Evolutionary conservation across 2,888 invertebrate genomes (phyloP).

Genomic region (Metacarcinus magister): DNA sequence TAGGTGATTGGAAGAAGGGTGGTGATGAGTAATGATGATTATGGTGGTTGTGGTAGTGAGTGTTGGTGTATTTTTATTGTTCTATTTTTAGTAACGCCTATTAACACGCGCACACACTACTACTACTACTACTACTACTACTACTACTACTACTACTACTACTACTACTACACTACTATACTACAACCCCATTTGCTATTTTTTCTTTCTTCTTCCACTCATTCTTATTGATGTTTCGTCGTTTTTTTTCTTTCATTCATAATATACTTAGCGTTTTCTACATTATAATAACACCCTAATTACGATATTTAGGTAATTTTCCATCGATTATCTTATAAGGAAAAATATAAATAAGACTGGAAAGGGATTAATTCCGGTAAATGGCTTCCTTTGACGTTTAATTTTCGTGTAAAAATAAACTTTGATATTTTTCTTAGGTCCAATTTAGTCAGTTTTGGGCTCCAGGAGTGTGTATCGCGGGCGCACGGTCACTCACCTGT

Average conservation of each 20-base stretch:
- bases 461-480: neutral
- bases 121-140: neutral
- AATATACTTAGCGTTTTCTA: neutral
- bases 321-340: neutral
- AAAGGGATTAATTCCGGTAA: neutral
- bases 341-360: neutral
- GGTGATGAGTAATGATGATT: neutral
- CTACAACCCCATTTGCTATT: neutral
- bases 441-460: neutral
- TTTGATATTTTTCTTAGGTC: neutral
- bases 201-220: neutral
- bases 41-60: neutral
- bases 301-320: neutral
- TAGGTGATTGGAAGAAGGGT: neutral
- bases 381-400: constrained; percentile 11
- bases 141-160: neutral
- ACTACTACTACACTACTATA: constrained; percentile 18
- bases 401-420: neutral
- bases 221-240: neutral
- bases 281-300: neutral
- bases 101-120: neutral
- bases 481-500: constrained; percentile 9
- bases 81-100: no score
- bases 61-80: neutral
- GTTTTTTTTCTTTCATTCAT: neutral